Evolutionary conservation across 2,113 vertebrate species (phyloP).

Genomic region (Lagopus leucura): DNA sequence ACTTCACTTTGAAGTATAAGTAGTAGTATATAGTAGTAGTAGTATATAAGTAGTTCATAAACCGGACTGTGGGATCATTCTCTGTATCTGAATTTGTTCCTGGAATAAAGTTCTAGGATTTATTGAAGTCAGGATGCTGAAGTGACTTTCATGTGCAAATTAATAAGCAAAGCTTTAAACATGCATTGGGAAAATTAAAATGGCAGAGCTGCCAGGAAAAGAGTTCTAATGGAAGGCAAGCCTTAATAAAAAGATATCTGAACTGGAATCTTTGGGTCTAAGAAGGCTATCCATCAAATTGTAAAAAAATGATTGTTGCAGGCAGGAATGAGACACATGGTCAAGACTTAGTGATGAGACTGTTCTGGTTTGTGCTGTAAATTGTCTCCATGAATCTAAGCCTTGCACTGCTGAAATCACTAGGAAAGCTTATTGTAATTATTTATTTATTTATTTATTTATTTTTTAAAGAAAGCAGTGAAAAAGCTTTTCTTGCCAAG

Average conservation of each 20-base stretch:
- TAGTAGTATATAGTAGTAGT: not conserved
- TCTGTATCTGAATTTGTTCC: not conserved
- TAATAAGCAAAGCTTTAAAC: conserved; percentile 26
- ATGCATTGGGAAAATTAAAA: not conserved
- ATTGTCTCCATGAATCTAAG: not conserved
- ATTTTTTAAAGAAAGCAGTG: not conserved
- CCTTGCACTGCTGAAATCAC: not conserved
- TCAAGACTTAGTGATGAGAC: not conserved
- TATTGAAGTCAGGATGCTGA: not conserved
- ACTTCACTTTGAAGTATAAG: not conserved
- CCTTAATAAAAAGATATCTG: not conserved
- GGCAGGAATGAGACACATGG: not conserved
- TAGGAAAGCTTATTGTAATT: not conserved
- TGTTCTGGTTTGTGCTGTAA: not conserved
- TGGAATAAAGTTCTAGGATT: not conserved
- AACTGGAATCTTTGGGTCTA: not conserved
- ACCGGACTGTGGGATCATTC: not conserved
- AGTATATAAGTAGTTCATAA: not conserved
- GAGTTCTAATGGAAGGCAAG: not conserved
- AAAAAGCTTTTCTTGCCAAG: not conserved
- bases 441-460: not conserved
- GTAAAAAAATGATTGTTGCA: not conserved
- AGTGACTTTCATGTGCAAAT: not conserved
- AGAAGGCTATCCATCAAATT: not conserved
- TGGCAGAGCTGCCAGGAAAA: not conserved